These are phyloP conservation scores for Saguinus midas DNA, from an alignment of 2,113 vertebrate species.

Conservation along the genomic window DNA sequence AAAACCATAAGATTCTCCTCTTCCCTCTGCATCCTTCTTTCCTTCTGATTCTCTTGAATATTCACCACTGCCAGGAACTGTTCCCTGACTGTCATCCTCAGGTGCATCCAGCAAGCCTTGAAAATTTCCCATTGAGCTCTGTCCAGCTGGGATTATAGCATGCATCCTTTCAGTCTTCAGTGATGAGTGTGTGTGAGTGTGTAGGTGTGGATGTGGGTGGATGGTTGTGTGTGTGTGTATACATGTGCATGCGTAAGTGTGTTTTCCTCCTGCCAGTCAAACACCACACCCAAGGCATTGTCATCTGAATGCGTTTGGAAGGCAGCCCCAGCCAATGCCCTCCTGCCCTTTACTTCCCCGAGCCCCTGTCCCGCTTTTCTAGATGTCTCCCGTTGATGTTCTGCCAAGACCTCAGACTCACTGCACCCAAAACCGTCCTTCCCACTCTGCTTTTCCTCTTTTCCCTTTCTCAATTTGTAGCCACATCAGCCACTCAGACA, in stretches of 20 bases:
- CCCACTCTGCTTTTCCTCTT: background rate
- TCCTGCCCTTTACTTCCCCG: background rate
- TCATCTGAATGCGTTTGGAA: background rate
- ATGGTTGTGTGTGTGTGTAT: background rate
- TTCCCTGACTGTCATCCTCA: background rate
- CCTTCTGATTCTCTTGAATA: background rate
- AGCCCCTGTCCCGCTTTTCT: background rate
- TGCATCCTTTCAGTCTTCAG: background rate
- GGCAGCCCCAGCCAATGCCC: background rate
- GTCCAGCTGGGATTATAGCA: background rate
- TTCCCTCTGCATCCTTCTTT: background rate
- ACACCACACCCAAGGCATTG: background rate
- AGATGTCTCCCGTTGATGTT: background rate
- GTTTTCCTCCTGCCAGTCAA: constrained; percentile 19
- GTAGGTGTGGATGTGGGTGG: background rate
- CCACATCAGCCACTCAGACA: background rate
- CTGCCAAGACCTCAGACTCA: background rate
- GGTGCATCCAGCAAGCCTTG: background rate
- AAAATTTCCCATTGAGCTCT: constrained; percentile 45
- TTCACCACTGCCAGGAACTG: background rate
- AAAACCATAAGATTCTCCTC: background rate
- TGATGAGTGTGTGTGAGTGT: background rate
- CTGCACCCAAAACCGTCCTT: background rate
- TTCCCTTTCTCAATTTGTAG: background rate
- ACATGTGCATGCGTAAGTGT: background rate